A percentile compares a stretch with the other conserved stretches of the same genome.
These are phyloP conservation scores for Caenorhabditis sp. DNA, from an alignment of 2,888 invertebrate genomes.

Conservation along the genomic window DNA sequence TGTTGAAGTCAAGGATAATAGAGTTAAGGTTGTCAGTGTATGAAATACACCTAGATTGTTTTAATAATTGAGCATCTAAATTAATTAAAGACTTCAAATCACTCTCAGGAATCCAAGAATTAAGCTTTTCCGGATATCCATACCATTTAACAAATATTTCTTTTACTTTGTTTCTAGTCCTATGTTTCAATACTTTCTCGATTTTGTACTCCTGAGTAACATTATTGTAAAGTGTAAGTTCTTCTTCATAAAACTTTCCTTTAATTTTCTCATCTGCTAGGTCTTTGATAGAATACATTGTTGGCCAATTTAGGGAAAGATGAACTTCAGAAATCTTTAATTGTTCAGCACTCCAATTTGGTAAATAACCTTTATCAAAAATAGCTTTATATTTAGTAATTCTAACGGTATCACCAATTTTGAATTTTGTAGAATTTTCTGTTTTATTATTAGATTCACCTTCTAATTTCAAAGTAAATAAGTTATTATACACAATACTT, in stretches of 20 bases:
- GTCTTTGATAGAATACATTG: constrained; percentile 20
- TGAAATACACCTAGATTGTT: constrained; percentile 12
- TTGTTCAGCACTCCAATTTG: too few species aligned
- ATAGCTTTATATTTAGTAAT: constrained; percentile 60
- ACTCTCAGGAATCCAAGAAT: constrained; percentile 43
- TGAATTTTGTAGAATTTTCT: too few species aligned
- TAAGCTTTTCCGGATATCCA: constrained; percentile 61
- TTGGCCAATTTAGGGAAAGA: constrained; percentile 10
- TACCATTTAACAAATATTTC: constrained; percentile 47
- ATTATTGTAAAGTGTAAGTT: constrained; percentile 52
- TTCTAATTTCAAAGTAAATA: constrained; percentile 22
- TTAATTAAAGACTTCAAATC: too few species aligned
- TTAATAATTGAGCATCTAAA: too few species aligned
- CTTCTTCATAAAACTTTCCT: constrained; percentile 63
- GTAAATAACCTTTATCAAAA: too few species aligned
- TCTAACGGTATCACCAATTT: constrained; percentile 7
- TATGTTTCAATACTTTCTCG: constrained; percentile 45
- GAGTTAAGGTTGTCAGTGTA: constrained; percentile 56
- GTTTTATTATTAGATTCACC: too few species aligned
- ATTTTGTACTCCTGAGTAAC: constrained; percentile 53
- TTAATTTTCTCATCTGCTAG: constrained; percentile 40
- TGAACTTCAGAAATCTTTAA: constrained; percentile 34
- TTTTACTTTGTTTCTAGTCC: constrained; percentile 6
- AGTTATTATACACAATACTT: constrained; percentile 26
- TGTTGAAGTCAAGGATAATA: too few species aligned